Evolutionary conservation across 2,113 vertebrate species (phyloP).

Genomic region (Numida meleagris): DNA sequence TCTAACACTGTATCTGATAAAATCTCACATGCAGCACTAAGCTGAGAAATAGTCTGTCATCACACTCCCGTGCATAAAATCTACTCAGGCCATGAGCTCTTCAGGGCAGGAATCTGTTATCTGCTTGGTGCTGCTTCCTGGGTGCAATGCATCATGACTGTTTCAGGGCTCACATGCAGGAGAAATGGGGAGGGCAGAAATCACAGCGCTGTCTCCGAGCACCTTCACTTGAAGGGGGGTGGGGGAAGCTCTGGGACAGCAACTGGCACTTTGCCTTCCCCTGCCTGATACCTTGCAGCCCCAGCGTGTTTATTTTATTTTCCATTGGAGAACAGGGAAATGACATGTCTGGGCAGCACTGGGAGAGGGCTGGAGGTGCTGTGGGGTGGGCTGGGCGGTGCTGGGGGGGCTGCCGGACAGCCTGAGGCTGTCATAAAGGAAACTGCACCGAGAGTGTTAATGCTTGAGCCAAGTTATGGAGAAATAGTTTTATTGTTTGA

Average conservation of each 20-base stretch:
- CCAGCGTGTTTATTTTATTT: neutral
- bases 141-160: neutral
- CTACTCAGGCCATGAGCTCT: neutral
- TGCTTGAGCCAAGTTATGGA: neutral
- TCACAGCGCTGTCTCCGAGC: no score
- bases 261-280: no score
- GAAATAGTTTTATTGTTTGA: neutral
- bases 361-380: neutral
- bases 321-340: conserved; percentile 16
- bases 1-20: neutral
- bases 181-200: neutral
- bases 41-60: neutral
- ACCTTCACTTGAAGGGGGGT: no score
- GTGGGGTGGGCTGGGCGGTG: neutral
- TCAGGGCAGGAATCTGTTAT: neutral
- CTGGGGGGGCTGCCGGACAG: neutral
- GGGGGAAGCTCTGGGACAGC: neutral
- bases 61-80: neutral
- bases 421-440: neutral
- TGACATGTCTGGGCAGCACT: conserved; percentile 13
- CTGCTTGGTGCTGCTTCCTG: neutral
- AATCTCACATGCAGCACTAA: neutral
- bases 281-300: no score
- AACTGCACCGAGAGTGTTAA: neutral
- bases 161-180: accelerated